Evolutionary conservation across 2,888 invertebrate genomes (phyloP), one percentile per base, ranked within the genome.

Genomic region (Augiades crinisus): DNA sequence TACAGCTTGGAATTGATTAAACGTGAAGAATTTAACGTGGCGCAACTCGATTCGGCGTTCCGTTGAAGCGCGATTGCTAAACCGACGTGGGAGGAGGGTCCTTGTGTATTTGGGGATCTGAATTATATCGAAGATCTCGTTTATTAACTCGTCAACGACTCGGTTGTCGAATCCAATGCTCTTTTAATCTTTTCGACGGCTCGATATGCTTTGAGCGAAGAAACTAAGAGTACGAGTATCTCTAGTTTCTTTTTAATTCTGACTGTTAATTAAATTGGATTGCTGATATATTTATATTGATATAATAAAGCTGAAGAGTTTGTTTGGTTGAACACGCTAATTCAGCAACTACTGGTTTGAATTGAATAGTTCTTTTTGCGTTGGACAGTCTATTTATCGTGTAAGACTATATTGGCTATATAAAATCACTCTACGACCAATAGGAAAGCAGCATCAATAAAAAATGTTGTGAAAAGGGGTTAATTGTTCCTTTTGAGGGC

Each of bases 21-120:
- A 82, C 75, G 75, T 73, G 72, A 82, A 82, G 81, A 81, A 82
- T 82, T 81, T 81, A 84, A 82, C 80, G 78, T 75, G 75, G 71
- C 78, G 70, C 72, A 72, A 69, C 75, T 66, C 24, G 13, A 10
- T 37, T 10, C 21, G 13, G n/a, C 19, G 43, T 13, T 16, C 30
- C 27, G 27, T 67, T 65, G 65, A 66, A 61, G 62, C 70, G 65
- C 70, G 70, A 76, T 74, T 67, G 77, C 72, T 62, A 72, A 75
- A 74, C 69, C 65, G 70, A 70, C 73, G 70, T 72, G 69, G 71
- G 72, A 74, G 79, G 72, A 75, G 56, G 63, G 72, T 64, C 74
- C 73, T 73, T 78, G 76, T 78, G 70, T 74, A 75, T 77, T 76
- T 74, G 76, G 75, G 62, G 66, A 68, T 72, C 70, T 66, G 58